phyloP scores from a whole-genome alignment of 2,113 vertebrate species.

The Callaeas wilsoni region DNA sequence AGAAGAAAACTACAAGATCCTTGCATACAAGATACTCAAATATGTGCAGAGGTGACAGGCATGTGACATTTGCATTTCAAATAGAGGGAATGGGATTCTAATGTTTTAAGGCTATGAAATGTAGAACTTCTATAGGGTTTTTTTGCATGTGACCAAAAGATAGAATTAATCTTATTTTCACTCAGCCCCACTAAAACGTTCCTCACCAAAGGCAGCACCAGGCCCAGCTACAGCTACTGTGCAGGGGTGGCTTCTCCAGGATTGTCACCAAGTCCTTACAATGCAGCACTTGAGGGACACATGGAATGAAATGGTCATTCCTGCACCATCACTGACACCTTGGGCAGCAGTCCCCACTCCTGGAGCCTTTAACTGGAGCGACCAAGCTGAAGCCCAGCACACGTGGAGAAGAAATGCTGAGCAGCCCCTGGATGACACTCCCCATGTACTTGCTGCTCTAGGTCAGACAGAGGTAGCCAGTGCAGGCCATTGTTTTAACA shows the following conservation, averaged over 20 bases:
- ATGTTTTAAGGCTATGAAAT: neutral
- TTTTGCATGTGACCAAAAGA: neutral
- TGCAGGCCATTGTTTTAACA: neutral
- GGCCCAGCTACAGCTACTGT: neutral
- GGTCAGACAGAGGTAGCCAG: neutral
- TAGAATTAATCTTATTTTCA: neutral
- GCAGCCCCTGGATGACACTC: neutral
- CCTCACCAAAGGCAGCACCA: neutral
- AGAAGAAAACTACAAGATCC: neutral
- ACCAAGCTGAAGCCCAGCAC: neutral
- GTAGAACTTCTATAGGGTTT: accelerated
- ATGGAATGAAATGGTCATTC: neutral
- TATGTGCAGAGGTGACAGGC: neutral
- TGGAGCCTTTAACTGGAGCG: neutral
- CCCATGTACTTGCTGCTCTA: neutral
- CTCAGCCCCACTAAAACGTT: neutral
- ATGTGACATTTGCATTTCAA: neutral
- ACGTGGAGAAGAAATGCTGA: neutral
- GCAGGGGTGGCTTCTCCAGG: neutral
- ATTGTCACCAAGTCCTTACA: neutral
- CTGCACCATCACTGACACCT: neutral
- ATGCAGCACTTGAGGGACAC: neutral
- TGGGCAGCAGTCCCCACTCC: neutral
- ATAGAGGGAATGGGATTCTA: neutral
- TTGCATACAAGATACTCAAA: neutral